Evolutionary conservation across 1,140 invertebrate genomes (phyloP).

Genomic region (Caerostris darwini): DNA sequence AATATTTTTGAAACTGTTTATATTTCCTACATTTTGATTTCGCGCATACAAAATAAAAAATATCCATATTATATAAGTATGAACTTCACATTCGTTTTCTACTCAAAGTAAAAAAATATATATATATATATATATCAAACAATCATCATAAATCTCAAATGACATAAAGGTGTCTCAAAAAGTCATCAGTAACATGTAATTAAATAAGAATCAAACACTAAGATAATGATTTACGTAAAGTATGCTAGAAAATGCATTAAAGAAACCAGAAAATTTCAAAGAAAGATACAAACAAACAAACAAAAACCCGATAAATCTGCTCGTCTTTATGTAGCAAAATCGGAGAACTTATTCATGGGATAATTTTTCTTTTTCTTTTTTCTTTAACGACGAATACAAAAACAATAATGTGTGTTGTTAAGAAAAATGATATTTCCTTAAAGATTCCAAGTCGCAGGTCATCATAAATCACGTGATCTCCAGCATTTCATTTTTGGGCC

Average conservation of each 20-base stretch:
- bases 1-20: too few species aligned
- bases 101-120: too few species aligned
- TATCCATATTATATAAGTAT: too few species aligned
- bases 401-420: constrained; percentile 25
- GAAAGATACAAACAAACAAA: not conserved
- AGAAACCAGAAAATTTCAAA: not conserved
- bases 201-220: not conserved
- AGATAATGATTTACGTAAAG: not conserved
- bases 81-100: too few species aligned
- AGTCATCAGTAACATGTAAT: not conserved
- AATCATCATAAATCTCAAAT: not conserved
- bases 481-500: not conserved
- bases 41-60: too few species aligned
- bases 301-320: not conserved
- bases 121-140: not conserved
- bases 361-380: not conserved
- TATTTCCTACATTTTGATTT: too few species aligned
- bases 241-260: not conserved
- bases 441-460: not conserved
- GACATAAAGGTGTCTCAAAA: not conserved
- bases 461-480: constrained; percentile 25
- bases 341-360: not conserved
- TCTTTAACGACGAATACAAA: not conserved
- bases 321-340: not conserved
- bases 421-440: constrained; percentile 42